Evolutionary conservation across 2,888 invertebrate genomes (phyloP), one percentile per base, ranked within the genome.

Genomic region (Polyommatus iphigenia): DNA sequence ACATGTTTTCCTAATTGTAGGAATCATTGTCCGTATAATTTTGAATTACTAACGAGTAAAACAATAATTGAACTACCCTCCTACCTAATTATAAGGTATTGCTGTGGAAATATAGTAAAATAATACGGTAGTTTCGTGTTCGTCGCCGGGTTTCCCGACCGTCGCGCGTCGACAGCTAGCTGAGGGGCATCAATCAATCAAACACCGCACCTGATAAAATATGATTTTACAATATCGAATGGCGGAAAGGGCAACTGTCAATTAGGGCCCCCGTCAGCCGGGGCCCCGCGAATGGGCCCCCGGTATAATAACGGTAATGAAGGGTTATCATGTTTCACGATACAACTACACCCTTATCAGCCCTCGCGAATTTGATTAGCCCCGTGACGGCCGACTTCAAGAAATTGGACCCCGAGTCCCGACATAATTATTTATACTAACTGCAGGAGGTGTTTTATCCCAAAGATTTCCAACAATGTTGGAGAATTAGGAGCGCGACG

Each of bases 281-380:
- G 71, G 75, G 77, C 77, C 77, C 20, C 62, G 62, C 62, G 71
- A 79, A 15, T 18, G 50, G 77, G 79, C 81, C 81, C 80, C 79
- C 76, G 82, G 84, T 84, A 83, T 83, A 84, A 84, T 83, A 83
- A 80, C 79, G 76, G 79, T 86, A 87, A 88, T 86, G 82, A 86
- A 82, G 82, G 87, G 84, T 83, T 85, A 85, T 84, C 84, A 81
- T 78, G 81, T 82, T 81, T 80, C 82, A 79, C 80, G 80, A 82
- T 75, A 78, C 76, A 20, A 29, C 77, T 76, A 77, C 77, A 54
- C 78, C 80, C 78, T 77, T 78, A 78, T 73, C 77, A 71, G 77
- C 24, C 78, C 78, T 24, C 18, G 71, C 71, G 36, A 72, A 72
- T 41, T 72, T 72, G 15, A 67, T 67, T 67, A 67, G 67, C 67